phyloP scores from a whole-genome alignment of 1,140 invertebrate species.

The Hyles euphorbiae region DNA sequence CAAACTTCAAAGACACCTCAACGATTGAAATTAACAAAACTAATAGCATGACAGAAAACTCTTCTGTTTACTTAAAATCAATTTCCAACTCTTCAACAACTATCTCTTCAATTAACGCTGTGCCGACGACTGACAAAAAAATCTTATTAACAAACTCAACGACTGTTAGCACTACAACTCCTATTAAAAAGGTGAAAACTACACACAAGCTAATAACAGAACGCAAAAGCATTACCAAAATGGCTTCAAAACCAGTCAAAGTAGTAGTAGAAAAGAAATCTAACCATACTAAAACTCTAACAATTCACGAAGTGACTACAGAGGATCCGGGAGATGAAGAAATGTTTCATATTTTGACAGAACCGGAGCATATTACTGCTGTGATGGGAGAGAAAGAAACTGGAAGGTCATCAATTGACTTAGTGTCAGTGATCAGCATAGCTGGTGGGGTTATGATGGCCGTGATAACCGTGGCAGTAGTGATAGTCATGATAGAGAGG shows the following conservation, averaged over 20 bases:
- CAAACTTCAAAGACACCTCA: neutral
- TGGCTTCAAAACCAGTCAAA: slow-evolving; percentile 7
- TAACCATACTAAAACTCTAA: slow-evolving; percentile 41
- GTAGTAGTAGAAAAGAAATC: slow-evolving; percentile 11
- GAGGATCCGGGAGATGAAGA: slow-evolving; percentile 56
- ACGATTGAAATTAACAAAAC: slow-evolving; percentile 24
- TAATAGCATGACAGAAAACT: slow-evolving; percentile 62
- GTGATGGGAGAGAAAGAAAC: slow-evolving; percentile 64
- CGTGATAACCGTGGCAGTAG: slow-evolving; percentile 65
- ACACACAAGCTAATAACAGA: slow-evolving; percentile 13
- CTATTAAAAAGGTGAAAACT: neutral
- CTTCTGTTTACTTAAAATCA: slow-evolving; percentile 12
- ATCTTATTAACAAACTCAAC: slow-evolving; percentile 5
- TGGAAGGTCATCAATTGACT: slow-evolving; percentile 57
- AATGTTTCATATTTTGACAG: slow-evolving; percentile 74
- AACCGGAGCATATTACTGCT: slow-evolving; percentile 74
- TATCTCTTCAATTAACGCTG: slow-evolving; percentile 43
- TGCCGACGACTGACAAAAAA: slow-evolving; percentile 12
- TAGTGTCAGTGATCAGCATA: slow-evolving; percentile 70
- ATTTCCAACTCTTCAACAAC: slow-evolving; percentile 44
- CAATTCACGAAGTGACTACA: slow-evolving; percentile 40
- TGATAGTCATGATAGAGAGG: slow-evolving; percentile 69
- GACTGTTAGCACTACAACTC: neutral
- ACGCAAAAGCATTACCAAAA: slow-evolving; percentile 14
- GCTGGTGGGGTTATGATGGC: slow-evolving; percentile 70